A percentile compares a stretch with the other conserved stretches of the same genome.
phyloP scores from a whole-genome alignment of 2,797 vertebrate species.

The Channallabes apus region DNA sequence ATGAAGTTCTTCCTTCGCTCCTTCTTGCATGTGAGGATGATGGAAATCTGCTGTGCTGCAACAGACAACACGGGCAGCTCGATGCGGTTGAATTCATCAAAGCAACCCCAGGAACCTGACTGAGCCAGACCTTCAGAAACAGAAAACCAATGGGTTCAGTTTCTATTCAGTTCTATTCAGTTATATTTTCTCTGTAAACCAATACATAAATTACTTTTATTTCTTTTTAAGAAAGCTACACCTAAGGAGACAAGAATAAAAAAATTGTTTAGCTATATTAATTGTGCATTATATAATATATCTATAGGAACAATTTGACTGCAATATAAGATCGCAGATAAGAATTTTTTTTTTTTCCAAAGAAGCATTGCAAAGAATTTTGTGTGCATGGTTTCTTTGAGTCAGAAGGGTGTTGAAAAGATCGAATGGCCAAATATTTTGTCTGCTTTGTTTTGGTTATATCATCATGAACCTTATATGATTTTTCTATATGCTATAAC shows the following conservation, averaged over 20 bases:
- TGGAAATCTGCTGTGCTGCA: slow-evolving; percentile 94
- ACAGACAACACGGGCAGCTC: slow-evolving; percentile 94
- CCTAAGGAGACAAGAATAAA: neutral
- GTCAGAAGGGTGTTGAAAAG: too few relatives aligned
- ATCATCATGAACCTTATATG: too few relatives aligned
- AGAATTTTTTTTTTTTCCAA: too few relatives aligned
- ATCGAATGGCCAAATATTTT: too few relatives aligned
- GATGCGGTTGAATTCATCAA: slow-evolving; percentile 97
- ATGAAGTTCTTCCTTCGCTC: slow-evolving; percentile 85
- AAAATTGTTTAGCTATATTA: neutral
- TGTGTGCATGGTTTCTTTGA: too few relatives aligned
- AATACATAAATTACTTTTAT: neutral
- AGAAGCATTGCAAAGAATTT: too few relatives aligned
- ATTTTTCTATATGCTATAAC: too few relatives aligned
- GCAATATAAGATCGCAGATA: too few relatives aligned
- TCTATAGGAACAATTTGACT: too few relatives aligned
- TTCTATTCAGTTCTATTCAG: neutral
- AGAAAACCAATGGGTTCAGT: neutral
- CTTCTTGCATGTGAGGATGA: slow-evolving; percentile 92
- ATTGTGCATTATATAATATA: too few relatives aligned
- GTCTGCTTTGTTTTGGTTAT: too few relatives aligned
- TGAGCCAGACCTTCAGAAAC: slow-evolving; percentile 86
- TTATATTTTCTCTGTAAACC: neutral
- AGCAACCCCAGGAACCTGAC: slow-evolving; percentile 98
- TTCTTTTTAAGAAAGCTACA: neutral